These are phyloP conservation scores for Cerastis leucographa DNA, from an alignment of 2,888 invertebrate species.

Conservation along the genomic window DNA sequence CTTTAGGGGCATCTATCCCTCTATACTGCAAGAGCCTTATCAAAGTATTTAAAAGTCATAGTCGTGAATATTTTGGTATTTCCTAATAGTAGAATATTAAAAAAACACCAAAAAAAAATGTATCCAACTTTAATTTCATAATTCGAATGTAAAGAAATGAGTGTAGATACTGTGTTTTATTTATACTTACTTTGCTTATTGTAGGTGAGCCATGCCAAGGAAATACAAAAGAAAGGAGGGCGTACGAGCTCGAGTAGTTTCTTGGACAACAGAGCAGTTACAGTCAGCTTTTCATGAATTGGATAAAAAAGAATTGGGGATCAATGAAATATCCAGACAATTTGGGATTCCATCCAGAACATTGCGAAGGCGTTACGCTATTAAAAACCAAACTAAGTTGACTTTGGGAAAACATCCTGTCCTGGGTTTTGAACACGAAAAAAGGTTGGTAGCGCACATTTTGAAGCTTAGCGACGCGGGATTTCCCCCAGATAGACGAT, in stretches of 20 bases:
- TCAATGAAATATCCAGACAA: constrained; percentile 6
- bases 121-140: no score
- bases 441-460: neutral
- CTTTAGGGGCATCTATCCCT: no score
- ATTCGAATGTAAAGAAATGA: no score
- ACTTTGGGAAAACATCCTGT: constrained; percentile 1
- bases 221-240: neutral
- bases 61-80: no score
- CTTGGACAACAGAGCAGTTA: neutral
- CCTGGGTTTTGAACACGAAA: neutral
- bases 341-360: constrained; percentile 6
- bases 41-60: no score
- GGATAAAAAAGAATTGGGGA: neutral
- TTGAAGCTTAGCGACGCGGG: neutral
- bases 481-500: neutral
- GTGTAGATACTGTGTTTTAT: no score
- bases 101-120: no score
- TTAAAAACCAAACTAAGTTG: constrained; percentile 4
- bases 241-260: neutral
- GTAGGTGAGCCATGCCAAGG: neutral
- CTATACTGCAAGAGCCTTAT: no score
- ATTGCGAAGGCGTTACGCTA: constrained; percentile 7
- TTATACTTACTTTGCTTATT: no score
- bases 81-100: no score
- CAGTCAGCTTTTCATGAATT: neutral